Evolutionary conservation across 2,888 invertebrate species (phyloP).

Genomic region (Xanthia icteritia): DNA sequence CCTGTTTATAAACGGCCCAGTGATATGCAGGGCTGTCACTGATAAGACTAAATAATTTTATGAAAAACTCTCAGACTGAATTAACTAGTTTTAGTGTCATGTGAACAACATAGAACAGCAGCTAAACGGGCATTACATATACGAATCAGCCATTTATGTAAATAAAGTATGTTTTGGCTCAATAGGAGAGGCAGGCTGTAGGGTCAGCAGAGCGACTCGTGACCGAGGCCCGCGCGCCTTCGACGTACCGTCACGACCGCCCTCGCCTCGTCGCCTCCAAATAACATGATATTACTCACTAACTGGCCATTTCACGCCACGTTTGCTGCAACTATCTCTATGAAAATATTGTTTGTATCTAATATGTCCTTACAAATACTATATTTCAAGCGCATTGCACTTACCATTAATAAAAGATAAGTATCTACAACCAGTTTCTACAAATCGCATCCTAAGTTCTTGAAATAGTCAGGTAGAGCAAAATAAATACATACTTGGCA

Average conservation of each 20-base stretch:
- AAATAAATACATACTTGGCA: slow-evolving; percentile 20
- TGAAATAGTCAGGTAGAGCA: slow-evolving; percentile 41
- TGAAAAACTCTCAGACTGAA: not conserved
- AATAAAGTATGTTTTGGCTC: slow-evolving; percentile 67
- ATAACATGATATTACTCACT: slow-evolving; percentile 89
- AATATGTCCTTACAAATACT: slow-evolving; percentile 62
- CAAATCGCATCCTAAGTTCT: slow-evolving; percentile 50
- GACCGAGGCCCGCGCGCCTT: slow-evolving; percentile 81
- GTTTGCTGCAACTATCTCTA: slow-evolving; percentile 77
- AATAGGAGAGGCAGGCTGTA: slow-evolving; percentile 73
- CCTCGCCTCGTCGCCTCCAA: slow-evolving; percentile 84
- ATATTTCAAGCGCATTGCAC: slow-evolving; percentile 59
- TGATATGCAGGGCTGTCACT: slow-evolving; percentile 66
- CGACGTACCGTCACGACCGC: slow-evolving; percentile 84
- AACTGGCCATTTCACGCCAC: slow-evolving; percentile 89
- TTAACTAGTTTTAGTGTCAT: slow-evolving; percentile 23
- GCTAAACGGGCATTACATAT: slow-evolving; percentile 46
- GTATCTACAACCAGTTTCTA: slow-evolving; percentile 38
- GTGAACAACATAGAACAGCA: slow-evolving; percentile 17
- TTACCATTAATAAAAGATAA: slow-evolving; percentile 61
- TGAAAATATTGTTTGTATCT: slow-evolving; percentile 68
- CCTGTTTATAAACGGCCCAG: slow-evolving; percentile 69
- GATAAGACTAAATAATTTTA: slow-evolving; percentile 10
- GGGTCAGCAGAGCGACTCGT: slow-evolving; percentile 89
- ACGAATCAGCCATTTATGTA: slow-evolving; percentile 61